Conservation (phyloP, 1,140 invertebrate genomes). For the Brachystomella parvula region DNA sequence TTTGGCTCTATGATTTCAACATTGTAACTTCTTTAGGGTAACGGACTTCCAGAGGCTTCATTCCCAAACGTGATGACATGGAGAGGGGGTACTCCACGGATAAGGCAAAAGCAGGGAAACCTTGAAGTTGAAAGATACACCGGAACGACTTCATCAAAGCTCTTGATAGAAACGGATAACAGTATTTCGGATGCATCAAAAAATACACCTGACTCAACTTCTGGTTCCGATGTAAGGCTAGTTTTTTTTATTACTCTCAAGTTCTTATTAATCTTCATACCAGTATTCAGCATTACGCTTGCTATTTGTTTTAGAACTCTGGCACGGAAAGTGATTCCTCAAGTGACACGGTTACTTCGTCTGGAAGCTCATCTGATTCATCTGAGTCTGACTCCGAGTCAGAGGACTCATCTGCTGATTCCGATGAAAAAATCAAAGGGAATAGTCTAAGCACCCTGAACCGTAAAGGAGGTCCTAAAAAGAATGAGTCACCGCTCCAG, state of each 20-base stretch:
- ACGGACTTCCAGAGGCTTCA: not conserved
- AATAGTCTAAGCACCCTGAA: not conserved
- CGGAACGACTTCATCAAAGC: not conserved
- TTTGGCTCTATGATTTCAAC: not conserved
- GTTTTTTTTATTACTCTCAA: not conserved
- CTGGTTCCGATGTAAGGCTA: conserved; percentile 11
- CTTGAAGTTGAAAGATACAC: not conserved
- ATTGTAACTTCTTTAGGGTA: not conserved
- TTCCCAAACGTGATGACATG: conserved; percentile 14
- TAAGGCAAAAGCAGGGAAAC: conserved; percentile 14
- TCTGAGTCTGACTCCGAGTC: conserved; percentile 26
- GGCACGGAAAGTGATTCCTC: conserved; percentile 27
- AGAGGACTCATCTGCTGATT: conserved; percentile 25
- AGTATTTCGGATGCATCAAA: conserved; percentile 22
- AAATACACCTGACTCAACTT: conserved; percentile 9
- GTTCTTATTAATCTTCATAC: not conserved
- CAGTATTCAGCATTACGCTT: not conserved
- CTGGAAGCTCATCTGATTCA: conserved; percentile 20
- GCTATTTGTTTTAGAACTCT: conserved; percentile 21
- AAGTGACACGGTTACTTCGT: conserved; percentile 11
- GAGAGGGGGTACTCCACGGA: conserved; percentile 21
- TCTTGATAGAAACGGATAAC: conserved; percentile 8
- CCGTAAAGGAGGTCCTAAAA: not conserved
- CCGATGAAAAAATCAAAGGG: not conserved
- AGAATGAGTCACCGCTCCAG: not conserved